These are phyloP conservation scores for Phyllotis vaccarum DNA, from an alignment of 2,797 vertebrate species.

Conservation along the genomic window DNA sequence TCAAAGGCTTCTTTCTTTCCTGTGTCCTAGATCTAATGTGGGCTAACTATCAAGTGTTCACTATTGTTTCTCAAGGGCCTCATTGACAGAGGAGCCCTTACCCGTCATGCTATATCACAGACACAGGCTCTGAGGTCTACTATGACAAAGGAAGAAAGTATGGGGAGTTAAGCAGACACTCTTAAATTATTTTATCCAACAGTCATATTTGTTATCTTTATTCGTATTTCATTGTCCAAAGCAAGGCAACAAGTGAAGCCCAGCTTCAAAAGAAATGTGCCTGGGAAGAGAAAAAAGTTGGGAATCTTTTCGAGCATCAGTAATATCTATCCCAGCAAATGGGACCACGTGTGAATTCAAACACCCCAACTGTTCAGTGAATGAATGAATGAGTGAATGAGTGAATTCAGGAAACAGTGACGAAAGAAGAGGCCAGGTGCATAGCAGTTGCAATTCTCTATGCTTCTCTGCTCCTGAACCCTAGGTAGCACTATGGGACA, in stretches of 20 bases:
- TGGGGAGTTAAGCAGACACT: background rate
- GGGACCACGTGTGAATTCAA: background rate
- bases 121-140: background rate
- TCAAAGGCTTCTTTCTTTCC: background rate
- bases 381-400: background rate
- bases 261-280: background rate
- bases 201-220: background rate
- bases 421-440: background rate
- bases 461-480: background rate
- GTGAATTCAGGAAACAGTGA: background rate
- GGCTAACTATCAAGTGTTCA: background rate
- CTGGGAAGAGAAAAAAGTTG: background rate
- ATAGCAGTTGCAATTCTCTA: background rate
- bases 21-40: background rate
- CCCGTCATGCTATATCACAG: background rate
- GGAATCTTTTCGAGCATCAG: background rate
- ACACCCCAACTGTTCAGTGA: background rate
- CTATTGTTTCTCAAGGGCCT: background rate
- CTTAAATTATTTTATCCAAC: background rate
- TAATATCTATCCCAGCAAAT: background rate
- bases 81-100: background rate
- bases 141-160: fast-evolving
- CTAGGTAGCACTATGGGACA: too few species aligned
- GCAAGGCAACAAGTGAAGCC: background rate
- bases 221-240: background rate